Percentiles rank a stretch among this genome's conserved stretches.
These are phyloP conservation scores for Drosophila melanogaster DNA, from an alignment of 1,140 invertebrate species.

Conservation along the genomic window DNA sequence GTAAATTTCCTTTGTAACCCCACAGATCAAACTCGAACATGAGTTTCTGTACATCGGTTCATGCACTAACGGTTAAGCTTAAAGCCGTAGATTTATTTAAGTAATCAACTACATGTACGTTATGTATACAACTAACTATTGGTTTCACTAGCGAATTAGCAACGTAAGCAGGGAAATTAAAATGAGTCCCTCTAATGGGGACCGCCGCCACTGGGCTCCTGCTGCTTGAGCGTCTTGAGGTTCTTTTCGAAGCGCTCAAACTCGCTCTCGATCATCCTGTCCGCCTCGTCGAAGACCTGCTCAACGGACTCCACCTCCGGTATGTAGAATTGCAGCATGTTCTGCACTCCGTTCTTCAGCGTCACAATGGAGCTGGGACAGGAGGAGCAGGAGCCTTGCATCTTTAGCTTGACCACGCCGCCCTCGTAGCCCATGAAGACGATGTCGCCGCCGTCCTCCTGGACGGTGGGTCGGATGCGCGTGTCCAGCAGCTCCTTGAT, in stretches of 20 bases:
- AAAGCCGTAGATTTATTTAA: constrained; percentile 44
- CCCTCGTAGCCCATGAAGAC: constrained; percentile 96
- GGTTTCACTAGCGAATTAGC: constrained; percentile 34
- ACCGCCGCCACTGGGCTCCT: constrained; percentile 58
- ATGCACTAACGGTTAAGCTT: constrained; percentile 6
- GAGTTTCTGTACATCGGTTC: too few species aligned
- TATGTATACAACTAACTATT: constrained; percentile 13
- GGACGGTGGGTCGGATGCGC: constrained; percentile 98
- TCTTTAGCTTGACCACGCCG: constrained; percentile 98
- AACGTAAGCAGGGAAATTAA: constrained; percentile 17
- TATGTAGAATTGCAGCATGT: constrained; percentile 99
- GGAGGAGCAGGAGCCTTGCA: constrained; percentile 98
- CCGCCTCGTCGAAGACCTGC: constrained; percentile 94
- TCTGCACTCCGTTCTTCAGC: constrained; percentile 98
- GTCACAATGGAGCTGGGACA: constrained; percentile 99
- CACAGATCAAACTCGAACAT: too few species aligned
- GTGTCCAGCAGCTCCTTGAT: constrained; percentile 99
- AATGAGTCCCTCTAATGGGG: constrained; percentile 33
- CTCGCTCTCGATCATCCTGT: constrained; percentile 92
- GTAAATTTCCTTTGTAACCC: too few species aligned
- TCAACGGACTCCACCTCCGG: constrained; percentile 96
- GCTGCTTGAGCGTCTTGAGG: constrained; percentile 85
- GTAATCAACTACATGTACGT: constrained; percentile 33
- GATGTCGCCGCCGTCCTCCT: constrained; percentile 99
- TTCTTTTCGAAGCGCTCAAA: constrained; percentile 95